These are phyloP conservation scores for Phytoseiulus persimilis DNA, from an alignment of 2,888 invertebrate species.

Conservation along the genomic window DNA sequence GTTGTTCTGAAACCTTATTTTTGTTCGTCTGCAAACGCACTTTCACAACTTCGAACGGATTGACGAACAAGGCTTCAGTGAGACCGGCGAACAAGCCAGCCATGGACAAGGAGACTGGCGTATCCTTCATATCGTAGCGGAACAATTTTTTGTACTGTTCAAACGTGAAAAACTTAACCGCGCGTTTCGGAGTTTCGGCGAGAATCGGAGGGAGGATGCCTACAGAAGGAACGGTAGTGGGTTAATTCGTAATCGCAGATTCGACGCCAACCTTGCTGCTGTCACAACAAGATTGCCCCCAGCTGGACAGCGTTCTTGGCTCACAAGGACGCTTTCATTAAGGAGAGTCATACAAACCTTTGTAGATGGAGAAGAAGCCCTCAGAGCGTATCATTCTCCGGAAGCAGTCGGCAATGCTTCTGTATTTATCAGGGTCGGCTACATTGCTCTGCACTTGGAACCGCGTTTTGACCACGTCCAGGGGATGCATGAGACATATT, in stretches of 20 bases:
- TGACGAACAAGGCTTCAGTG: constrained; percentile 82
- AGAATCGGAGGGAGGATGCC: constrained; percentile 85
- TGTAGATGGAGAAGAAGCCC: constrained; percentile 54
- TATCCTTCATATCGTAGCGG: constrained; percentile 59
- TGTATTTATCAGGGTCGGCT: constrained; percentile 58
- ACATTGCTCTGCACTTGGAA: constrained; percentile 63
- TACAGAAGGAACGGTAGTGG: constrained; percentile 69
- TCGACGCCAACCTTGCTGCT: too few relatives aligned
- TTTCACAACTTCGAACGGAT: constrained; percentile 92
- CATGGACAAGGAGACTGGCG: constrained; percentile 69
- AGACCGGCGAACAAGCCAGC: constrained; percentile 81
- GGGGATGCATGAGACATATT: constrained; percentile 90
- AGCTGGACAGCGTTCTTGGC: too few relatives aligned
- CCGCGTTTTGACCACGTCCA: constrained; percentile 85
- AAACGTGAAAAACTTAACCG: constrained; percentile 86
- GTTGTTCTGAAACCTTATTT: constrained; percentile 48
- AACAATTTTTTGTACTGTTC: constrained; percentile 83
- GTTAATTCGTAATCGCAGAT: too few relatives aligned
- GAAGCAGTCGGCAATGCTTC: constrained; percentile 76
- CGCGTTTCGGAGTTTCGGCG: constrained; percentile 88
- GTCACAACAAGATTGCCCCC: too few relatives aligned
- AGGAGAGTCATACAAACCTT: constrained; percentile 18
- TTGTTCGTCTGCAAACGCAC: constrained; percentile 55
- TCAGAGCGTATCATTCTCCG: constrained; percentile 76
- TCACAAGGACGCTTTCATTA: too few relatives aligned